Conservation (phyloP, 1,140 invertebrate genomes). For the Harlomillsia oculata region DNA sequence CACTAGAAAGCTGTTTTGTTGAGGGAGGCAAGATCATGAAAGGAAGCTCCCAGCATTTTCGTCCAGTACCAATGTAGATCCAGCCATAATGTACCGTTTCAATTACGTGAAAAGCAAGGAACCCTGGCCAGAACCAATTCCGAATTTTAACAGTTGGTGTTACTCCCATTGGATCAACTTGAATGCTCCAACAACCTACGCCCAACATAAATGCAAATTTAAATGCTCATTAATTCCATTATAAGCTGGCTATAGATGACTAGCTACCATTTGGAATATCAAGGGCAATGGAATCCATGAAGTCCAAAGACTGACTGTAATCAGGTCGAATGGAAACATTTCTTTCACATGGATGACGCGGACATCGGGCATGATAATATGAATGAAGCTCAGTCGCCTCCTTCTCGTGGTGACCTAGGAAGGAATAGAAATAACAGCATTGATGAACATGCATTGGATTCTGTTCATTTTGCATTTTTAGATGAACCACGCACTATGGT, state of each 20-base stretch:
- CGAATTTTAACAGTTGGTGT: slow-evolving; percentile 49
- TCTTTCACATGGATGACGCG: slow-evolving; percentile 57
- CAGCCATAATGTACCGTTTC: slow-evolving; percentile 56
- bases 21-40: slow-evolving; percentile 48
- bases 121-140: slow-evolving; percentile 62
- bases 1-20: neutral
- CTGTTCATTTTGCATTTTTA: neutral
- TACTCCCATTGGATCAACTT: slow-evolving; percentile 49
- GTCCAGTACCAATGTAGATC: slow-evolving; percentile 60
- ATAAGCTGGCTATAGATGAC: too few species aligned
- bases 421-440: neutral
- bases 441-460: neutral
- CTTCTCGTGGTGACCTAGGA: neutral
- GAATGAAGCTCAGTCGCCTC: slow-evolving; percentile 55
- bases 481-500: neutral
- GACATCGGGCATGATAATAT: slow-evolving; percentile 55
- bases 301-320: slow-evolving; percentile 67
- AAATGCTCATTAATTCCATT: neutral
- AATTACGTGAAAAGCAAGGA: slow-evolving; percentile 59
- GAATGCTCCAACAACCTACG: slow-evolving; percentile 52
- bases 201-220: neutral
- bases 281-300: slow-evolving; percentile 59
- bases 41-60: slow-evolving; percentile 59
- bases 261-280: slow-evolving; percentile 50
- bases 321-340: slow-evolving; percentile 54